Evolutionary conservation across 1,140 invertebrate genomes (phyloP), one percentile per base, ranked within the genome.

Genomic region (Drosophila arizonae): DNA sequence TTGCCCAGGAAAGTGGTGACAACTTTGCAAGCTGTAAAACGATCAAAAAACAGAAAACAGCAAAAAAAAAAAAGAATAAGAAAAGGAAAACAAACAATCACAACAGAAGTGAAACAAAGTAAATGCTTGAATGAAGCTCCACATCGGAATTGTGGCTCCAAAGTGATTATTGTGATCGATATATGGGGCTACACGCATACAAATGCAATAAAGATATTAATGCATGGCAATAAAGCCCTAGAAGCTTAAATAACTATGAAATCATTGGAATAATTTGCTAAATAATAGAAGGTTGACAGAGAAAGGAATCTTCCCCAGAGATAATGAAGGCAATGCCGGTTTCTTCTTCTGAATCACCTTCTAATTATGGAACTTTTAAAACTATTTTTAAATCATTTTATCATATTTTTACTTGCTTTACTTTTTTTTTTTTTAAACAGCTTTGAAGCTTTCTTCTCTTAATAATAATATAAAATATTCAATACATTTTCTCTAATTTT

Each of bases 1-100:
- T 88, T 89, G 85, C 85, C 57, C 77, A 78, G 77, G 63, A 88
- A 80, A 88, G 85, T 88, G 84, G 84, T 88, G 85, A 88, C 84
- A 89, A 84, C 77, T 68, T 84, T 66, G 64, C 62, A 63, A 48
- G 55, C 72, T 78, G 61, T 73, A 51, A 56, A 72, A 50, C 57
- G 61, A 45, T 45, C 52, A 55, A 60, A 71, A 46, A 15, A 63
- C 6, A 33, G 9, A 33, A 33, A 33, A 33, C 6, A 33, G 21
- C 21, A 30, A 6, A 0, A 33, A 33, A 8, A n/a, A n/a, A 33
- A 33, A 5, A 60, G 66, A 46, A 46, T 0, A 67, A 36, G 15
- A 57, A 63, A 26, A 70, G 63, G 43, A 72, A 55, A 30, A 66
- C 55, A 72, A 73, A 60, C 10, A 46, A 24, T 9, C 30, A 28